Conservation (phyloP, 1,140 invertebrate species). For the Metaphire vulgaris region DNA sequence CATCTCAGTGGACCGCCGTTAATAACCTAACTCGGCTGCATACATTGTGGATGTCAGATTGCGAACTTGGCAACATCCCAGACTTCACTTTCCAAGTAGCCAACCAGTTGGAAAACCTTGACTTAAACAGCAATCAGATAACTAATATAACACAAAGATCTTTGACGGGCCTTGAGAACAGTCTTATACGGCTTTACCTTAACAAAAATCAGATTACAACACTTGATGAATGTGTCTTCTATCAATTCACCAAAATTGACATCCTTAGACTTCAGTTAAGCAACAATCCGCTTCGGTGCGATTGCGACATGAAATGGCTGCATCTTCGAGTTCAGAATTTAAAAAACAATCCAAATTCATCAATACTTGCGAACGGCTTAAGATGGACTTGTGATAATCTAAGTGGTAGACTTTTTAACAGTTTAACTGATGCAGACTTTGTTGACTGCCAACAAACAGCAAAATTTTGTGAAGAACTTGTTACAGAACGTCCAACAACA, state of each 20-base stretch:
- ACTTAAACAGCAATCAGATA: slow-evolving; percentile 9
- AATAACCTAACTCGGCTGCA: background rate
- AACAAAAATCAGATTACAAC: slow-evolving; percentile 7
- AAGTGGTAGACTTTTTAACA: background rate
- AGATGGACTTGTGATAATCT: slow-evolving; percentile 13
- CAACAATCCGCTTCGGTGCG: slow-evolving; percentile 8
- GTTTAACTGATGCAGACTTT: slow-evolving; percentile 12
- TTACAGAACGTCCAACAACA: background rate
- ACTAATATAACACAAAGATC: slow-evolving; percentile 1
- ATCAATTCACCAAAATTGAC: slow-evolving; percentile 7
- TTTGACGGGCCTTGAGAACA: slow-evolving; percentile 7
- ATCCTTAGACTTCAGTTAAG: slow-evolving; percentile 1
- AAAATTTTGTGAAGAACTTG: slow-evolving; percentile 4
- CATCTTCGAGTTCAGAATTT: slow-evolving; percentile 1
- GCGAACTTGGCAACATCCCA: slow-evolving; percentile 6
- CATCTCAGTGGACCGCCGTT: slow-evolving; percentile 5
- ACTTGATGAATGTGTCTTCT: slow-evolving; percentile 16
- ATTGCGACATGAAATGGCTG: slow-evolving; percentile 14
- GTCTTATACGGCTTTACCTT: background rate
- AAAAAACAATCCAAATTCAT: no score
- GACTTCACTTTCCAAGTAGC: slow-evolving; percentile 7
- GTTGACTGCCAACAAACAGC: background rate
- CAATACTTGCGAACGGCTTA: background rate
- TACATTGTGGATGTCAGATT: background rate
- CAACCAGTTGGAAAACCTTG: background rate